These are phyloP conservation scores for Zaprionus africanus DNA, from an alignment of 1,140 invertebrate genomes.

Conservation along the genomic window DNA sequence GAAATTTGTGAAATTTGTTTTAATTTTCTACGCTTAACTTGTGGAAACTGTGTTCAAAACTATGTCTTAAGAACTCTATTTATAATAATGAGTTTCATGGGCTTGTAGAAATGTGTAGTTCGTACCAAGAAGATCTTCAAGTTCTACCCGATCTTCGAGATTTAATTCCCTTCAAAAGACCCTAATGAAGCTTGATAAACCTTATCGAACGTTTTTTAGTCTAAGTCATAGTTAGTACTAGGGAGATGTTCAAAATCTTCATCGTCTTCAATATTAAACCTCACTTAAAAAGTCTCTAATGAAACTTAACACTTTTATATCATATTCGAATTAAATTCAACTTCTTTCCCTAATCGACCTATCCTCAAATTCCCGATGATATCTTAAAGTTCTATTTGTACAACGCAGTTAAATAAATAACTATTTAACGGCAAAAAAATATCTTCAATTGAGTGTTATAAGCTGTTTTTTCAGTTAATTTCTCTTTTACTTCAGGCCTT, in stretches of 20 bases:
- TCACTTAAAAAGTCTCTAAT: too few species aligned
- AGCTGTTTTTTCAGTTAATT: slow-evolving; percentile 58
- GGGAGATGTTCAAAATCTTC: too few species aligned
- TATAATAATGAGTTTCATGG: neutral
- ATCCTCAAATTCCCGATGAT: neutral
- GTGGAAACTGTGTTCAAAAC: too few species aligned
- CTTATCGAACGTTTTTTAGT: too few species aligned
- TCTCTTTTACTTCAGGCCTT: slow-evolving; percentile 41
- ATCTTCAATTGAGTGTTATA: slow-evolving; percentile 77
- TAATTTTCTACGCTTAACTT: neutral
- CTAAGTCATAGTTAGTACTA: too few species aligned
- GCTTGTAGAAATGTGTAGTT: too few species aligned
- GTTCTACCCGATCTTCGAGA: too few species aligned
- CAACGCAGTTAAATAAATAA: slow-evolving; percentile 67
- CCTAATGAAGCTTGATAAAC: too few species aligned
- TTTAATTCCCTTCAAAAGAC: too few species aligned
- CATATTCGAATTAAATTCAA: neutral
- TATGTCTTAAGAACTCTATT: neutral
- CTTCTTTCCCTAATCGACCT: neutral
- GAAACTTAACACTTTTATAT: too few species aligned
- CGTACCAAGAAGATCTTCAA: too few species aligned
- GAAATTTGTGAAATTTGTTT: neutral
- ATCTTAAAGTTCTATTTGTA: slow-evolving; percentile 23
- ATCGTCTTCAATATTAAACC: too few species aligned
- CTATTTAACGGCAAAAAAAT: slow-evolving; percentile 47